Evolutionary conservation across 2,113 vertebrate genomes (phyloP), one percentile per base, ranked within the genome.

Genomic region (Lutjanus erythropterus): DNA sequence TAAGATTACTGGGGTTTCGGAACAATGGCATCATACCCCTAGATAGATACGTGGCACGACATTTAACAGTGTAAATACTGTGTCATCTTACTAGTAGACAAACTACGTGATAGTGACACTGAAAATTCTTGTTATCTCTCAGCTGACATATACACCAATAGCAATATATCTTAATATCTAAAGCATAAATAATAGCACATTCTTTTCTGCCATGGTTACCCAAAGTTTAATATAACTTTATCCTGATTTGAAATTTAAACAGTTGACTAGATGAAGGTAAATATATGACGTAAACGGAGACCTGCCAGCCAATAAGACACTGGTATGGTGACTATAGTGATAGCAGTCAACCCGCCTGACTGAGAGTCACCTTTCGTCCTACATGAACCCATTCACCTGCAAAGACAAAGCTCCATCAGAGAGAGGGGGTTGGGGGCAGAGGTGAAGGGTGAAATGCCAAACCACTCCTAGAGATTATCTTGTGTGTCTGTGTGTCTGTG

Each of bases 311-410:
- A n/a, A n/a, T n/a, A n/a, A n/a, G n/a, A n/a, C n/a, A n/a, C n/a
- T n/a, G n/a, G n/a, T n/a, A n/a, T n/a, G n/a, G n/a, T n/a, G n/a
- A n/a, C n/a, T n/a, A n/a, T n/a, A n/a, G n/a, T 25, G 33, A 29
- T 6, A 60, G 27, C 5, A 31, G 9, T 53, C 29, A 9, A 23
- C 8, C 18, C 14, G 19, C 41, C 21, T 3, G 29, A 50, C 29
- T 27, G 42, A 18, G 33, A 66, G 79, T 87, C 77, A 86, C 82
- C 85, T 82, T 78, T 77, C 77, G 2, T 66, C 81, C 81, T 6
- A 1, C 69, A 64, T 75, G 91, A 92, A 93, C 89, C 81, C 69
- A 15, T 83, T 93, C 90, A 93, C 90, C 90, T 92, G 83, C 50
- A 21, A 59, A 80, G 52, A 86, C 89, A 81, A 83, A 81, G 68